A percentile compares a stretch with the other conserved stretches of the same genome.
Conservation (phyloP, 2,888 invertebrate genomes). For the Metallyticus violacea region DNA sequence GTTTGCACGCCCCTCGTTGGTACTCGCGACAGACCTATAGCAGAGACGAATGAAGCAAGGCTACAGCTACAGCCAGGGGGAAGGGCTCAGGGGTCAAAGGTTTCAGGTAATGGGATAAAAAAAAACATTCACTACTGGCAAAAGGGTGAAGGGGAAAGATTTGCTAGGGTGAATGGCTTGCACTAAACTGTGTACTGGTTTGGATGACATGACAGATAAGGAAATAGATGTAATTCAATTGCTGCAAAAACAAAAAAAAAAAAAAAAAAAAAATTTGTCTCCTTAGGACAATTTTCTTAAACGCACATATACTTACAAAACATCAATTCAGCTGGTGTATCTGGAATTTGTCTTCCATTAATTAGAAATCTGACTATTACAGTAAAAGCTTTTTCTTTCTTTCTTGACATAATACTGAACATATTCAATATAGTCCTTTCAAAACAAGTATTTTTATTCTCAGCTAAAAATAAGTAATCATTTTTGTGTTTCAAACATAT, state of each 20-base stretch:
- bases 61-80: slow-evolving; percentile 60
- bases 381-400: not conserved
- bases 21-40: slow-evolving; percentile 82
- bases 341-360: not conserved
- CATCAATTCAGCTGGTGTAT: not conserved
- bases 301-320: not conserved
- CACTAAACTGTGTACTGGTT: not conserved
- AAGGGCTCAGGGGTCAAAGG: not conserved
- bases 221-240: not conserved
- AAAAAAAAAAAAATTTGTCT: not conserved
- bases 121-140: slow-evolving; percentile 10
- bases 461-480: not conserved
- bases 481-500: not conserved
- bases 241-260: not conserved
- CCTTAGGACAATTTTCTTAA: not conserved
- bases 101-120: not conserved
- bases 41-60: slow-evolving; percentile 35
- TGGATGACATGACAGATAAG: not conserved
- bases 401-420: not conserved
- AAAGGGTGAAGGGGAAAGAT: not conserved
- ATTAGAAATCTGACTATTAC: not conserved
- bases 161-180: not conserved
- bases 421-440: not conserved
- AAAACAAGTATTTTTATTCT: not conserved
- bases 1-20: slow-evolving; percentile 98